These are phyloP conservation scores for Dicranocentrus wangi DNA, from an alignment of 2,888 invertebrate species.

Conservation along the genomic window DNA sequence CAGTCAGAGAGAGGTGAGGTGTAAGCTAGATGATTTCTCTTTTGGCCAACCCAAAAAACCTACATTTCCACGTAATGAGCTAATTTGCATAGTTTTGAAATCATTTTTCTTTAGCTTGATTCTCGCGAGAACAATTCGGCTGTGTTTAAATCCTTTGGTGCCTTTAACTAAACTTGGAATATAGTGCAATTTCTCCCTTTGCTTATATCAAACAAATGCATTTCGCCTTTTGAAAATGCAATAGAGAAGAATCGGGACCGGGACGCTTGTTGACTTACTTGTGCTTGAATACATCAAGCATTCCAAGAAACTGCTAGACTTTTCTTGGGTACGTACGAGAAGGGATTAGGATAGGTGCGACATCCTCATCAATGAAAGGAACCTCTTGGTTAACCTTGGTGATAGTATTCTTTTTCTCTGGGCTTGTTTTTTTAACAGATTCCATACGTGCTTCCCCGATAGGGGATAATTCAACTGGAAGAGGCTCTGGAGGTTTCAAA, in stretches of 20 bases:
- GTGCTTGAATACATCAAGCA: conserved; percentile 58
- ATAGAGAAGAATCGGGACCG: too few relatives aligned
- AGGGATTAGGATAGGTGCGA: conserved; percentile 69
- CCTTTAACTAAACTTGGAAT: conserved; percentile 68
- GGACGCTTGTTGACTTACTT: conserved; percentile 48
- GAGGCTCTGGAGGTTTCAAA: conserved; percentile 29
- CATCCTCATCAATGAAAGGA: conserved; percentile 67
- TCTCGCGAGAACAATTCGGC: conserved; percentile 60
- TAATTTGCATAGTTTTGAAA: too few relatives aligned
- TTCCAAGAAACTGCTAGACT: conserved; percentile 65
- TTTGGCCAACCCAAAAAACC: too few relatives aligned
- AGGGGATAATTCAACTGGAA: conserved; percentile 58
- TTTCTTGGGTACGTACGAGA: conserved; percentile 67
- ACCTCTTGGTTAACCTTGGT: conserved; percentile 28
- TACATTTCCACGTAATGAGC: too few relatives aligned
- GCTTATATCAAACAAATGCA: conserved; percentile 43
- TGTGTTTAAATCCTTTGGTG: conserved; percentile 65
- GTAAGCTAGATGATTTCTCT: too few relatives aligned
- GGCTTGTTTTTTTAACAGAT: background rate
- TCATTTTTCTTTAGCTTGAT: too few relatives aligned
- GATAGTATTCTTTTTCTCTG: background rate
- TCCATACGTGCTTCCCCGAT: conserved; percentile 46
- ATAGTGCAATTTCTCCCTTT: conserved; percentile 44
- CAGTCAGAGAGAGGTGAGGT: too few relatives aligned
- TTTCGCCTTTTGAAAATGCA: too few relatives aligned